Conservation (phyloP, 2,797 vertebrate species). For the Mastacembelus armatus region DNA sequence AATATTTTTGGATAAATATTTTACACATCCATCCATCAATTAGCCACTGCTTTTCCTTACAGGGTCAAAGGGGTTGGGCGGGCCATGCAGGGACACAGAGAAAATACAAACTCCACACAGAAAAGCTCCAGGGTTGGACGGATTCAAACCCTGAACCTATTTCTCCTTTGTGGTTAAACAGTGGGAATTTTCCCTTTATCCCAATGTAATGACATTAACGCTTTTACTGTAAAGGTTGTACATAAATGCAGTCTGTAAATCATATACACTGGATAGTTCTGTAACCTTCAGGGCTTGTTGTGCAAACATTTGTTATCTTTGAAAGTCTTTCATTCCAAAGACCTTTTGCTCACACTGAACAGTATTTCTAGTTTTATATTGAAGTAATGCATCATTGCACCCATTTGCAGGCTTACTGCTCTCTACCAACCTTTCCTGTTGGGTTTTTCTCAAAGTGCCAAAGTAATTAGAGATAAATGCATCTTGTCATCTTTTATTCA, state of each 20-base stretch:
- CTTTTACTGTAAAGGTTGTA: neutral
- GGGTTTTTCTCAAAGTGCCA: conserved; percentile 34
- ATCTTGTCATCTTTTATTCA: conserved; percentile 60
- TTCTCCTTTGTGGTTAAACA: neutral
- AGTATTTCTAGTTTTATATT: conserved; percentile 43
- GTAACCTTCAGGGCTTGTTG: conserved; percentile 6
- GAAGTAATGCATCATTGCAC: conserved; percentile 41
- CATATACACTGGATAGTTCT: conserved; percentile 27
- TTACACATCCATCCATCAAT: no score
- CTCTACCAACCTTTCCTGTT: conserved; percentile 39
- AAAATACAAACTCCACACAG: no score
- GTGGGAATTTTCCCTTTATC: neutral
- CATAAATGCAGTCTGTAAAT: conserved; percentile 5
- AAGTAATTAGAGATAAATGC: conserved; percentile 56
- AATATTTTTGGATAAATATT: no score
- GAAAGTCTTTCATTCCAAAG: conserved; percentile 27
- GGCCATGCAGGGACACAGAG: no score
- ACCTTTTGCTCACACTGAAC: conserved; percentile 50
- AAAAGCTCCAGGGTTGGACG: no score
- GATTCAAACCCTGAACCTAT: no score
- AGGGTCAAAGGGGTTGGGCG: no score
- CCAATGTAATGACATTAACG: no score
- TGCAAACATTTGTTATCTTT: conserved; percentile 38
- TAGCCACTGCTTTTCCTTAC: no score
- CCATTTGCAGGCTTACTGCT: conserved; percentile 54